These are phyloP conservation scores for Leptocoma aspasia DNA, from an alignment of 2,113 vertebrate genomes.

Conservation along the genomic window DNA sequence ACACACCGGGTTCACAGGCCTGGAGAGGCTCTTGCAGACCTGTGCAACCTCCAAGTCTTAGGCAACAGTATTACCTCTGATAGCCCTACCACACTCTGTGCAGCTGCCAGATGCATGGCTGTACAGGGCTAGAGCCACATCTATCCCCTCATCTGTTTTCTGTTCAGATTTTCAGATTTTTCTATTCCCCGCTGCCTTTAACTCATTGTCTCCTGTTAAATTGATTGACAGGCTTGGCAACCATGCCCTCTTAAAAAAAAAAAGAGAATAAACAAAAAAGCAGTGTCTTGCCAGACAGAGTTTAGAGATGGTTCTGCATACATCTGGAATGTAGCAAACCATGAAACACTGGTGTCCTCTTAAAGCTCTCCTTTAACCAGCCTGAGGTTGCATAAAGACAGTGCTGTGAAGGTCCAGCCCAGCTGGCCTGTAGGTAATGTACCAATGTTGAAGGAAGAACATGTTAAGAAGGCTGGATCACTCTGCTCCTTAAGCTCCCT, in stretches of 20 bases:
- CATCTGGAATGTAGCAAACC: background rate
- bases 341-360: background rate
- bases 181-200: background rate
- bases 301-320: background rate
- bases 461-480: constrained; percentile 53
- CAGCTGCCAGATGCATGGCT: background rate
- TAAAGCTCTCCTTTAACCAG: background rate
- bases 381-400: background rate
- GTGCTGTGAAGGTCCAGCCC: background rate
- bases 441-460: constrained; percentile 30
- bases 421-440: constrained; percentile 30
- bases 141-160: background rate
- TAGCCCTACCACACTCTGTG: background rate
- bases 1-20: background rate
- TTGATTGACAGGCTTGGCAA: constrained; percentile 21
- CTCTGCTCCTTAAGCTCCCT: constrained; percentile 50
- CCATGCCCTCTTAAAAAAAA: background rate
- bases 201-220: background rate
- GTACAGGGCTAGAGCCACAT: background rate
- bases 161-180: background rate
- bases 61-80: background rate
- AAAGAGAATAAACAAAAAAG: background rate
- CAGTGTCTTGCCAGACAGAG: background rate
- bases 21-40: background rate
- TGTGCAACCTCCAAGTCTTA: background rate